These are phyloP conservation scores for Clarias laeviceps DNA, from an alignment of 2,797 vertebrate genomes.

Conservation along the genomic window DNA sequence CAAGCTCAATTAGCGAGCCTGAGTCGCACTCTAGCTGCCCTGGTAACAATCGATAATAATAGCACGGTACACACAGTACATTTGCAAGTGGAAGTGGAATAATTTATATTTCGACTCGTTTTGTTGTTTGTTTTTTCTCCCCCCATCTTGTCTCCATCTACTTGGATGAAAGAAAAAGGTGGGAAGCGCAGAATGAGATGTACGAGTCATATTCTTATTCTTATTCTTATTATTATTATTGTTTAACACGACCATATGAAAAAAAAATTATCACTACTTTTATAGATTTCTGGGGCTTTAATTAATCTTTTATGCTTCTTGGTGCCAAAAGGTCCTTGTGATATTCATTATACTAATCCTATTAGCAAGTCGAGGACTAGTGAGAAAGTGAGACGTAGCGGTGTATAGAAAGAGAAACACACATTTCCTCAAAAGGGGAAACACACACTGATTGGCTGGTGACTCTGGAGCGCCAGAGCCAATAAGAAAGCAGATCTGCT, in stretches of 20 bases:
- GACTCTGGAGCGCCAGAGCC: not conserved
- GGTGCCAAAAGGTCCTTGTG: constrained; percentile 61
- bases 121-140: not conserved
- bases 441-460: not conserved
- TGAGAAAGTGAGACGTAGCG: constrained; percentile 23
- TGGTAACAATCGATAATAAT: constrained; percentile 24
- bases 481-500: constrained; percentile 1
- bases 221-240: constrained; percentile 29
- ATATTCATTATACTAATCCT: constrained; percentile 74
- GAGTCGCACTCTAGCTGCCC: constrained; percentile 35
- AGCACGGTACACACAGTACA: not conserved
- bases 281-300: constrained; percentile 58
- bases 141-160: not conserved
- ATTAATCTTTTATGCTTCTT: constrained; percentile 66
- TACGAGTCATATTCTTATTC: constrained; percentile 36
- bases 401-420: constrained; percentile 18
- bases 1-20: constrained; percentile 28
- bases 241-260: not conserved
- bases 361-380: constrained; percentile 59
- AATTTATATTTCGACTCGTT: not conserved
- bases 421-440: constrained; percentile 9
- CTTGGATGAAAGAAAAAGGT: not conserved
- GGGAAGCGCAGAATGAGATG: not conserved
- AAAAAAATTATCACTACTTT: too few relatives aligned
- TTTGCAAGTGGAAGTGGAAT: not conserved